phyloP scores from a whole-genome alignment of 2,888 invertebrate genomes.

The Hesperia comma region DNA sequence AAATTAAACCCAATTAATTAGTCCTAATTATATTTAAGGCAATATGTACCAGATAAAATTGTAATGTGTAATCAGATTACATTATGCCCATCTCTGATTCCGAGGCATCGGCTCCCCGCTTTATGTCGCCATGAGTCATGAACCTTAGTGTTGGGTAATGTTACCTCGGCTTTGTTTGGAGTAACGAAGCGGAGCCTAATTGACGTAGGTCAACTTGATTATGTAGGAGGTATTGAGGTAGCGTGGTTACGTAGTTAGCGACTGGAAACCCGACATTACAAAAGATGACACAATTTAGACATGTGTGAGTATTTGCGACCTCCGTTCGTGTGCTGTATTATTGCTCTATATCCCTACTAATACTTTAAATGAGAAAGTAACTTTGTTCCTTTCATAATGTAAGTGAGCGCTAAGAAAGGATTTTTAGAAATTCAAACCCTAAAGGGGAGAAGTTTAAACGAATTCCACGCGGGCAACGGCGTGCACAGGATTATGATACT shows the following conservation, averaged over 20 bases:
- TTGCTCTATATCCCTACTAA: too few relatives aligned
- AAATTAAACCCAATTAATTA: too few relatives aligned
- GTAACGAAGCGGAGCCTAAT: constrained; percentile 31
- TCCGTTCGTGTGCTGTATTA: neutral
- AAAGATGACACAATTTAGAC: neutral
- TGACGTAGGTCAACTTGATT: constrained; percentile 36
- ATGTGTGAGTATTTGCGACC: constrained; percentile 6
- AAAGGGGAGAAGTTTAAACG: too few relatives aligned
- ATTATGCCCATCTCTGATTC: neutral
- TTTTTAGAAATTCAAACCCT: too few relatives aligned
- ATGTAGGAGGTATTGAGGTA: constrained; percentile 11
- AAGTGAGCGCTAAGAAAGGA: too few relatives aligned
- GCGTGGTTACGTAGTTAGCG: constrained; percentile 21
- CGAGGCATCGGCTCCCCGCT: neutral
- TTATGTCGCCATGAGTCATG: constrained; percentile 9
- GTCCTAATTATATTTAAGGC: too few relatives aligned
- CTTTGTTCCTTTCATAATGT: too few relatives aligned
- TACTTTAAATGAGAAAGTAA: too few relatives aligned
- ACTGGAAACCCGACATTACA: constrained; percentile 27
- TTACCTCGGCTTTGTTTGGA: constrained; percentile 28
- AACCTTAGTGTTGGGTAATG: constrained; percentile 22
- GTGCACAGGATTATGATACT: too few relatives aligned
- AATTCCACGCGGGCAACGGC: too few relatives aligned
- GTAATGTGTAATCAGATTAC: too few relatives aligned
- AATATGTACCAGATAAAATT: too few relatives aligned